These are phyloP conservation scores for Naja naja DNA, from an alignment of 2,113 vertebrate genomes.

Conservation along the genomic window DNA sequence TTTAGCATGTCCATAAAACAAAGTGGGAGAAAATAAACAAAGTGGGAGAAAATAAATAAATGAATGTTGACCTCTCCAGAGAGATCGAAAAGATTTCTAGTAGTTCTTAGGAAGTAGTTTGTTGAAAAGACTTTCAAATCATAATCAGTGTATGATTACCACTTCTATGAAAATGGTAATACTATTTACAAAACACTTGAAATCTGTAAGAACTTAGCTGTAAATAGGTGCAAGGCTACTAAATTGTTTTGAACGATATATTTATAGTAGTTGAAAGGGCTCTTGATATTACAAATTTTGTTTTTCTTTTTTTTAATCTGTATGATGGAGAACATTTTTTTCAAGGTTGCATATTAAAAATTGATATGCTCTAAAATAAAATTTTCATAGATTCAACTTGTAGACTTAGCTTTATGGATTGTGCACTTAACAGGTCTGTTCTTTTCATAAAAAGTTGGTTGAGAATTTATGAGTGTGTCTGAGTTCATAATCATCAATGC, in stretches of 20 bases:
- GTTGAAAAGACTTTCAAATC: not conserved
- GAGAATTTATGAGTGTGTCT: not conserved
- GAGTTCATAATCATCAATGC: conserved; percentile 4
- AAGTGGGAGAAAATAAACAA: not conserved
- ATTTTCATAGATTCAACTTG: not conserved
- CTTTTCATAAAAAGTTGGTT: conserved; percentile 11
- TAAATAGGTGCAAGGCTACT: not conserved
- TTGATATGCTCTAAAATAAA: conserved; percentile 33
- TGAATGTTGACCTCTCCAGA: not conserved
- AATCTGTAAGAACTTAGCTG: not conserved
- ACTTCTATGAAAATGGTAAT: not conserved
- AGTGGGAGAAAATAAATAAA: not conserved
- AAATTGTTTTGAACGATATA: not conserved
- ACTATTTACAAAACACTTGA: not conserved
- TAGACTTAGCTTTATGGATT: conserved; percentile 29
- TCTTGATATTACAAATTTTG: not conserved
- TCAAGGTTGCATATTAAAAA: conserved; percentile 27
- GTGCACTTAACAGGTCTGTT: conserved; percentile 30
- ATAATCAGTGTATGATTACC: not conserved
- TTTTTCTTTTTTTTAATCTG: conserved; percentile 22
- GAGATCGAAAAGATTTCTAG: not conserved
- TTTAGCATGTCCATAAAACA: not conserved
- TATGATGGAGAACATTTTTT: conserved; percentile 1
- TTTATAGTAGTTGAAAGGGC: conserved; percentile 15
- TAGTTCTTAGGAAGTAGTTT: not conserved